Base-by-base conservation (phyloP, 1,140 invertebrate species). In the Calephelis nemesis region DNA sequence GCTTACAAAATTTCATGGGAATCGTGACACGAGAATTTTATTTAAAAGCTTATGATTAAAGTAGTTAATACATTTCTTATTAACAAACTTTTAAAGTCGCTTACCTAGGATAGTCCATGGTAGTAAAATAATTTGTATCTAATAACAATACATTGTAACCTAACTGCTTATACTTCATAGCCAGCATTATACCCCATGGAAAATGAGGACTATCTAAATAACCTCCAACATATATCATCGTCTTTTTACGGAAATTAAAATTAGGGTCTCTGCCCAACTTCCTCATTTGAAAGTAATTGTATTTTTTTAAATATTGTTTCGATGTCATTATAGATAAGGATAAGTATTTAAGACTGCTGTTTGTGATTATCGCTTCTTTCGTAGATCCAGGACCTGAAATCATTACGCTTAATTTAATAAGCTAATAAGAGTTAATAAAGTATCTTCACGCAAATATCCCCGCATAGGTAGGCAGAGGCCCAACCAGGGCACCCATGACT, bases 301-400 rank as follows among this genome's bases (percentile, higher is more conserved):
- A 88, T 48, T 65, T 82, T 0, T 66, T 63, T 40, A 68, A 63
- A 1, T 68, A 11, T 11, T 47, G n/a, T 3, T 64, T 68, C 0
- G 67, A 69, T 0, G 71, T 68, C 0, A 70, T 67, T 0, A 87
- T 70, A 1, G 62, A 63, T 1, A 89, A 65, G 1, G 74, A 68
- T 0, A 89, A 69, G 19, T 79, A 45, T 68, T 78, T 85, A 0
- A 89, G 75, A 12, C 70, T 79, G 39, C 79, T 81, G 47, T 75
- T 74, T 1, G 73, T 82, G 40, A 89, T 88, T 6, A 80, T 68
- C 1, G 76, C 76, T 58, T 82, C 68, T 30, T 79, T 78, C 1
- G 76, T 70, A 4, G 79, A 77, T 0, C 85, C 85, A 4, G 84
- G 85, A 78, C 87, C 87, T 89, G 78, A 30, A 81, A 83, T 47